These are phyloP conservation scores for Halcyon badia DNA, from an alignment of 2,797 vertebrate species.

Conservation along the genomic window DNA sequence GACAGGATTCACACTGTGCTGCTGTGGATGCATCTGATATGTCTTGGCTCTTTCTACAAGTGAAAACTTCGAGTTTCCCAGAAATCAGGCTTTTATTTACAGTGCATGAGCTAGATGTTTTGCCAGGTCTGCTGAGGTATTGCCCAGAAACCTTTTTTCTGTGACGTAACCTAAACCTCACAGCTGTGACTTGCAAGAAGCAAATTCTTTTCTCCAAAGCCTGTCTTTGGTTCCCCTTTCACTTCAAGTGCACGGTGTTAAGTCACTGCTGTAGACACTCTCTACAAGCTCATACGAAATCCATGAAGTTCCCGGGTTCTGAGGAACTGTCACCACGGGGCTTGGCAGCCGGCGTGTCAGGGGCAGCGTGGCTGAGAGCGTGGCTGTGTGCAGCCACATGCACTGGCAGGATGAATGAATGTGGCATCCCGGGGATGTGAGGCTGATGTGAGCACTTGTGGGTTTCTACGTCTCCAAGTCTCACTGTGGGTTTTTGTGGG, in stretches of 20 bases:
- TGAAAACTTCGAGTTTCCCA: background rate
- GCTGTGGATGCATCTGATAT: background rate
- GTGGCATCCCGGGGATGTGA: background rate
- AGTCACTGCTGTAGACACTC: background rate
- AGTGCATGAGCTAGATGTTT: background rate
- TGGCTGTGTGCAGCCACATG: rapidly evolving
- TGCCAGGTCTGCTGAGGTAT: background rate
- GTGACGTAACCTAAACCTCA: background rate
- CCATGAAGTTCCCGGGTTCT: background rate
- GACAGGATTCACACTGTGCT: background rate
- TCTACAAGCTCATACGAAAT: background rate
- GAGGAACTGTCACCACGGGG: background rate
- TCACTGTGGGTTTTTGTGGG: background rate
- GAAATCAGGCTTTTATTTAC: background rate
- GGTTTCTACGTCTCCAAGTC: background rate
- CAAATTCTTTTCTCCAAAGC: background rate
- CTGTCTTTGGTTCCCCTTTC: background rate
- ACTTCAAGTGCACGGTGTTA: rapidly evolving
- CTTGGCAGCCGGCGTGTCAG: rapidly evolving
- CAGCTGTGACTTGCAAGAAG: background rate
- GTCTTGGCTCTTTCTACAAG: background rate
- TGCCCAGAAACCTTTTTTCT: background rate
- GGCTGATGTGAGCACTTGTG: background rate
- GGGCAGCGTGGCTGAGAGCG: background rate
- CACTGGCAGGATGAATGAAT: rapidly evolving